phyloP scores from a whole-genome alignment of 2,797 vertebrate species.

The Chaunax sp. region DNA sequence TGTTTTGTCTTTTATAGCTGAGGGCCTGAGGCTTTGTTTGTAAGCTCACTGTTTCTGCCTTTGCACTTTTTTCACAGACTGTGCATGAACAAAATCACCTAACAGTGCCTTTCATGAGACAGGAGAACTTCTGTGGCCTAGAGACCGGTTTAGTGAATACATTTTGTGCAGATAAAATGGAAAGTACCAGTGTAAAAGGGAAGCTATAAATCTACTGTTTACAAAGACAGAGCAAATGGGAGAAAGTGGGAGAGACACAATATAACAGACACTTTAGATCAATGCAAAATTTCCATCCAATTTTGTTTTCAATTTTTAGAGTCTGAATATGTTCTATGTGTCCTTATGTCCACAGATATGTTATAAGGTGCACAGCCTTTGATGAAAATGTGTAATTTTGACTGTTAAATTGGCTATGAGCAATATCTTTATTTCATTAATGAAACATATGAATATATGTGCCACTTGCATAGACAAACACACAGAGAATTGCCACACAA shows the following conservation, averaged over 20 bases:
- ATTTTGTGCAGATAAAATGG: not conserved
- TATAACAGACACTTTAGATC: not conserved
- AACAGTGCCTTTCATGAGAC: slow-evolving; percentile 16
- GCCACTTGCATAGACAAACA: not conserved
- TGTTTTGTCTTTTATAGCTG: not conserved
- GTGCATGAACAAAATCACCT: slow-evolving; percentile 32
- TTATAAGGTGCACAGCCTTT: not conserved
- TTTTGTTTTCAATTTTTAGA: not conserved
- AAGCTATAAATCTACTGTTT: not conserved
- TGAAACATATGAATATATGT: not conserved
- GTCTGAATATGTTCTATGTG: too few species aligned
- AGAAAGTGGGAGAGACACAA: not conserved
- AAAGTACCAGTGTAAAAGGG: not conserved
- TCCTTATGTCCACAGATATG: not conserved
- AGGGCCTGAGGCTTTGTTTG: slow-evolving; percentile 24
- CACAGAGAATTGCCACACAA: too few species aligned
- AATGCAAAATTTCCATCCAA: not conserved
- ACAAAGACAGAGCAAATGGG: not conserved
- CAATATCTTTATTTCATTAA: not conserved
- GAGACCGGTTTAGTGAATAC: slow-evolving; percentile 1
- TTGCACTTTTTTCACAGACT: slow-evolving; percentile 21
- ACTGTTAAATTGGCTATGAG: too few species aligned
- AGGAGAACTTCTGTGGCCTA: not conserved
- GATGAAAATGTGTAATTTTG: too few species aligned
- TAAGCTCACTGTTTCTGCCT: slow-evolving; percentile 1